Base-by-base conservation (phyloP, 2,113 vertebrate species). In the Brachyistius frenatus region DNA sequence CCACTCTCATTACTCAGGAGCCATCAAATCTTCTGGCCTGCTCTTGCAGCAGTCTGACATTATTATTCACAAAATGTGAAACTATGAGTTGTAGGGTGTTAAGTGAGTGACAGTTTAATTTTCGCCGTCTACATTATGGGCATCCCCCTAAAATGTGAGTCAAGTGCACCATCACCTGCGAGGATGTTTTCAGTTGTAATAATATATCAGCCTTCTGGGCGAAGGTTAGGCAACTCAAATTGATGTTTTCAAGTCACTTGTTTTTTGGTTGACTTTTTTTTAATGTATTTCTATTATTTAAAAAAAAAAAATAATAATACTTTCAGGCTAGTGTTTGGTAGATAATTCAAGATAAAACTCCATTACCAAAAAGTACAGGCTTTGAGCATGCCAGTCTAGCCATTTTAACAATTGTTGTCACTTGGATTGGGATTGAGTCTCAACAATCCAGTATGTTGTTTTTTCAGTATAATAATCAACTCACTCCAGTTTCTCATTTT, bases 71-170 rank as follows among this genome's bases (percentile, higher is more conserved):
- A 86, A 87, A 90, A 81, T 78, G 61, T 84, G 66, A 74, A 76
- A 76, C 62, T 83, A 63, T 77, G 70, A 85, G 74, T 72, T 36
- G 72, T 8, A 6, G 16, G 57, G 68, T 81, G 58, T 87, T 89
- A 90, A 81, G 68, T 89, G 91, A 92, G 78, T 91, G 93, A 91
- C 89, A 87, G 85, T 91, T 93, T 91, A 85, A 93, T 91, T 92
- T 91, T 88, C 81, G 30, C 57, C 49, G 60, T 83, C 66, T 81
- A 71, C 70, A 73, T 86, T 76, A 82, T 33, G 15, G 56, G 13
- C 10, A 37, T 58, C 16, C 0, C 33, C 58, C 31, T 68, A 50
- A 50, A 76, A 82, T 54, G 64, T 73, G 66, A 71, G 35, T 73
- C 32, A 49, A 23, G 30, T 54, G 52, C 64, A 67, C 68, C 14